Evolutionary conservation across 1,140 invertebrate species (phyloP), one percentile per base, ranked within the genome.

Genomic region (Penaeus japonicus): DNA sequence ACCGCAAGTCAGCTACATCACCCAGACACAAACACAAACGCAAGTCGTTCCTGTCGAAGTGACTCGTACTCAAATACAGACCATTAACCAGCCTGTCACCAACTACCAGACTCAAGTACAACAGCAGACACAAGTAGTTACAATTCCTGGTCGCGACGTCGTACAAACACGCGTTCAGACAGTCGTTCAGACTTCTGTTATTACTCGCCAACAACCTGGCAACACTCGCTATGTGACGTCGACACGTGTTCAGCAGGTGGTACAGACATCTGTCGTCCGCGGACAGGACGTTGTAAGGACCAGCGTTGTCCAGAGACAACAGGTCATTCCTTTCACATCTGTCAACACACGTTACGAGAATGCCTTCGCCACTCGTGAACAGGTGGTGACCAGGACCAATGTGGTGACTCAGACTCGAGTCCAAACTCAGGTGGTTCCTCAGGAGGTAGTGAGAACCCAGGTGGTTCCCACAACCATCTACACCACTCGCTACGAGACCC

Each of bases 301-400:
- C 62, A 70, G 30, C 62, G 62, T 70, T 30, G 62, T 70, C 62
- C n/a, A n/a, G n/a, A 70, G 62, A 24, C 62, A 70, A 30, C 62
- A 70, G 30, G 62, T 70, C 62, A 70, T 70, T 30, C 62, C 62
- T 30, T 24, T 30, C 62, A 30, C 30, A 7, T n/a, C 30, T 30
- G 62, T 70, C 62, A 70, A n/a, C 62, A 70, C 62, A 20, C 62
- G 62, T 12, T 70, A 24, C 62, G 62, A 70, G n/a, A 70, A 70
- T 30, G 30, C n/a, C 4, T 15, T 70, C 30, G 62, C 30, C 62
- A 70, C 62, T 30, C n/a, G 62, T 20, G n/a, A 70, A 47, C 30
- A 53, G 80, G 59, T 82, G 30, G 54, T 65, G 30, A 82, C 80
- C 18, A 54, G 59, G 80, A 82, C 80, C 24, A 82, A 65, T 32